These are phyloP conservation scores for Hystrix brachyura DNA, from an alignment of 2,113 vertebrate genomes.

Conservation along the genomic window DNA sequence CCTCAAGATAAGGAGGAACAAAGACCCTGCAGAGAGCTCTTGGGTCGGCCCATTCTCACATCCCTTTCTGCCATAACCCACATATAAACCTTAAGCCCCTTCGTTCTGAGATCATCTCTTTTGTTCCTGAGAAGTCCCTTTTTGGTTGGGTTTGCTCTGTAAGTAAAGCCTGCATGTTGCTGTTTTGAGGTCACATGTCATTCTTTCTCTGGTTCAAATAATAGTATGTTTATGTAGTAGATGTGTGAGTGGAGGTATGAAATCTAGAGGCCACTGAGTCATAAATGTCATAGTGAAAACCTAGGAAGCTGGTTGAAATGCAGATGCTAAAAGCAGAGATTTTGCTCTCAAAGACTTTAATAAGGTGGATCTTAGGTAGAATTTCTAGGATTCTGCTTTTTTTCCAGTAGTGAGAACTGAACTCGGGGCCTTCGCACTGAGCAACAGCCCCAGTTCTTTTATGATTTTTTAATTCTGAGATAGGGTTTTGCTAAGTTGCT, in stretches of 20 bases:
- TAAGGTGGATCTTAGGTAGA: neutral
- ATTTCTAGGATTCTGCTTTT: neutral
- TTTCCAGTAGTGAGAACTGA: neutral
- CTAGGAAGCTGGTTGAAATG: neutral
- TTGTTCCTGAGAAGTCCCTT: no score
- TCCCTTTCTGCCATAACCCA: no score
- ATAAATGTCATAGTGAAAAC: neutral
- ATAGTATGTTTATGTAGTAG: neutral
- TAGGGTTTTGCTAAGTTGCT: neutral
- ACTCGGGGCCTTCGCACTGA: neutral
- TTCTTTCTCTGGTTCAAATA: no score
- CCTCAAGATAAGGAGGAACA: no score
- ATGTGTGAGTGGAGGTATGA: neutral
- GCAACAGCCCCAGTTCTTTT: neutral
- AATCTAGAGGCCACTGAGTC: neutral
- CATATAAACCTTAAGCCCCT: no score
- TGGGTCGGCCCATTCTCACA: no score
- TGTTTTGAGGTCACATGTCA: no score
- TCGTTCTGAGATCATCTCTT: no score
- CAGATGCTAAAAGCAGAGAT: neutral
- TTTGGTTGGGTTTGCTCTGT: no score
- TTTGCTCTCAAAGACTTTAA: neutral
- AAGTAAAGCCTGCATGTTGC: no score
- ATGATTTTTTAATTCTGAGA: neutral
- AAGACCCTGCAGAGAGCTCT: no score